phyloP scores from a whole-genome alignment of 2,797 vertebrate species.

The Aplochiton taeniatus region DNA sequence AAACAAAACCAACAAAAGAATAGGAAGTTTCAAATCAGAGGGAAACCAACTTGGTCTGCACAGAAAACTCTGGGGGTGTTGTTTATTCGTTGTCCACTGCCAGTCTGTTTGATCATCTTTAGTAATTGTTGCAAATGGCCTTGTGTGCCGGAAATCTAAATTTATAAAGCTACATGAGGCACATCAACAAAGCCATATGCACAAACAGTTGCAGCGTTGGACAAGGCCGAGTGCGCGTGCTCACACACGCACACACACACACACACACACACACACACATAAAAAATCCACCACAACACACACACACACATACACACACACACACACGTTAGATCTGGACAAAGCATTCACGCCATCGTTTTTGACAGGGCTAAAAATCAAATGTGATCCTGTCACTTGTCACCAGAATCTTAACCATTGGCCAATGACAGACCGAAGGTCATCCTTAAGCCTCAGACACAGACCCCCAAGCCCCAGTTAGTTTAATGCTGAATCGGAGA shows the following conservation, averaged over 20 bases:
- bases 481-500: neutral
- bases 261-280: too few species aligned
- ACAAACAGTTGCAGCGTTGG: neutral
- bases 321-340: too few species aligned
- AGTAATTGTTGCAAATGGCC: constrained; percentile 50
- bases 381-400: constrained; percentile 29
- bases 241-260: neutral
- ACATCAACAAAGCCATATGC: neutral
- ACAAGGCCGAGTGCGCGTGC: neutral
- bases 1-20: constrained; percentile 19
- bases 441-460: constrained; percentile 24
- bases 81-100: constrained; percentile 40
- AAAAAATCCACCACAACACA: too few species aligned
- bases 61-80: constrained; percentile 37
- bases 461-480: neutral
- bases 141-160: constrained; percentile 22
- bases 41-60: too few species aligned
- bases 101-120: constrained; percentile 13
- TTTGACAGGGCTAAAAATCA: too few species aligned
- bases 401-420: constrained; percentile 33
- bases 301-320: neutral
- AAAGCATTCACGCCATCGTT: too few species aligned
- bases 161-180: neutral
- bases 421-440: constrained; percentile 55
- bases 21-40: constrained; percentile 12